These are phyloP conservation scores for Magallana angulata DNA, from an alignment of 1,140 invertebrate genomes.

Conservation along the genomic window DNA sequence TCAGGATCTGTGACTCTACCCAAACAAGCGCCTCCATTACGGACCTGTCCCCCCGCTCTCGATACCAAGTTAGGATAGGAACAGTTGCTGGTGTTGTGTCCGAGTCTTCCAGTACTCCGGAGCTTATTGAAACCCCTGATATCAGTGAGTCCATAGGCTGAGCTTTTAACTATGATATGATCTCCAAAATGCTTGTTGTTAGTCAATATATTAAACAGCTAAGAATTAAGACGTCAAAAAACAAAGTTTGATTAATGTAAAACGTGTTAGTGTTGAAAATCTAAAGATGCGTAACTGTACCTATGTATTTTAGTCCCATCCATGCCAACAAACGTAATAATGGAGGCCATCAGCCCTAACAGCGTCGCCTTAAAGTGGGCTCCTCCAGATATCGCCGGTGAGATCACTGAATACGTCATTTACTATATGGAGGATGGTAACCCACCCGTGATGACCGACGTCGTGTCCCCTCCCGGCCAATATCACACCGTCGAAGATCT, in stretches of 20 bases:
- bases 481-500: constrained; percentile 34
- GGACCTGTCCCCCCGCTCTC: constrained; percentile 44
- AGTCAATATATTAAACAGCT: no score
- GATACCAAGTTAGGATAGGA: constrained; percentile 48
- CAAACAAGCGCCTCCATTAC: constrained; percentile 57
- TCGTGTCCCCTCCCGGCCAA: constrained; percentile 7
- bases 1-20: constrained; percentile 53
- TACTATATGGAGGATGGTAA: constrained; percentile 40
- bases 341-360: constrained; percentile 27
- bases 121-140: constrained; percentile 49
- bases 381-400: constrained; percentile 30
- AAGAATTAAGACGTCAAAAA: no score
- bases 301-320: constrained; percentile 36
- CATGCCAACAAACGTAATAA: background rate
- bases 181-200: no score
- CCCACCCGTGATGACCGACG: background rate
- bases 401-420: constrained; percentile 39
- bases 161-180: background rate
- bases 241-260: background rate
- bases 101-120: constrained; percentile 44
- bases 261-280: background rate
- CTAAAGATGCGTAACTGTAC: background rate
- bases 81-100: constrained; percentile 47
- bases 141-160: constrained; percentile 42
- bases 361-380: constrained; percentile 40